These are phyloP conservation scores for Darevskia mixta DNA, from an alignment of 2,797 vertebrate species.

Conservation along the genomic window DNA sequence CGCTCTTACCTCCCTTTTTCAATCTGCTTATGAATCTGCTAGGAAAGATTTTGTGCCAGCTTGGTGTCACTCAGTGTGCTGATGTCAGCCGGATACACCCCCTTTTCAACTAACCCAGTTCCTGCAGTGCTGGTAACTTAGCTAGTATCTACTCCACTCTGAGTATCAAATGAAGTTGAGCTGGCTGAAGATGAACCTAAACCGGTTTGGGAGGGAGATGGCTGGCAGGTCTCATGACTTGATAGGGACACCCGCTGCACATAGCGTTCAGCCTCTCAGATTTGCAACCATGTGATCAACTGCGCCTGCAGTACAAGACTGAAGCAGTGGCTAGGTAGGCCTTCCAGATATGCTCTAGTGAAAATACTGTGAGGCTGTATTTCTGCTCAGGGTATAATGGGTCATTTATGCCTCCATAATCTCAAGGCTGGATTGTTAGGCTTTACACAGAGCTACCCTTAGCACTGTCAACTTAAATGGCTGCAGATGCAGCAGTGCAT, in stretches of 20 bases:
- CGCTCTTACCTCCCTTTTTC: background rate
- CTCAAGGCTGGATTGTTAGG: background rate
- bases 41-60: background rate
- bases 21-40: background rate
- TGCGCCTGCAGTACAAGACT: background rate
- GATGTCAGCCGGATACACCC: background rate
- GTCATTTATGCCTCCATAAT: background rate
- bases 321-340: background rate
- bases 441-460: background rate
- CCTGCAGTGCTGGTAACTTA: background rate
- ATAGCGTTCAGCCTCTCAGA: background rate
- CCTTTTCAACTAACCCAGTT: background rate
- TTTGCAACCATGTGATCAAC: background rate
- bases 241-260: background rate
- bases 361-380: background rate
- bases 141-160: background rate
- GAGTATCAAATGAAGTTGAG: background rate
- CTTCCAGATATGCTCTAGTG: constrained; percentile 36
- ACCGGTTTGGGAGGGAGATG: too few relatives aligned
- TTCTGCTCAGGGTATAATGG: background rate
- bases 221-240: background rate
- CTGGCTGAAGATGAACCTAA: background rate
- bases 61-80: background rate
- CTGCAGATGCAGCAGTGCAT: background rate
- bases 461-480: background rate